phyloP scores from a whole-genome alignment of 2,888 invertebrate species.

The Dasypogon diadema region DNA sequence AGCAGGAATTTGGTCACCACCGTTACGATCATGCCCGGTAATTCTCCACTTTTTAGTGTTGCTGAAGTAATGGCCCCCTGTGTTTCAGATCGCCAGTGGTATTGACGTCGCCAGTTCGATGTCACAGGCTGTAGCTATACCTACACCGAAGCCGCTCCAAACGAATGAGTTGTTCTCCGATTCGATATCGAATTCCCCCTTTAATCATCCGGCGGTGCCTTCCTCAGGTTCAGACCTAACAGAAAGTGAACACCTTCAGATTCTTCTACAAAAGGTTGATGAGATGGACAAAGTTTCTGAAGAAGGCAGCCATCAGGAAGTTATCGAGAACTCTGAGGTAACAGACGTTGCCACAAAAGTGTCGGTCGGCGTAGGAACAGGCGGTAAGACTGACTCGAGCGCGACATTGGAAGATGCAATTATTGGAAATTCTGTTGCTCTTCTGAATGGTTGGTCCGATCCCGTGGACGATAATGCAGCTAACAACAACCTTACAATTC shows the following conservation, averaged over 20 bases:
- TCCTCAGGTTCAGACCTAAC: constrained; percentile 60
- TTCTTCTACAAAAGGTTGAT: constrained; percentile 67
- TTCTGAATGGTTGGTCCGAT: constrained; percentile 29
- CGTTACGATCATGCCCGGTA: constrained; percentile 80
- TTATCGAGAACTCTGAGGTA: no score
- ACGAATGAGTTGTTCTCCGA: constrained; percentile 66
- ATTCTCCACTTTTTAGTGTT: neutral
- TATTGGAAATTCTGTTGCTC: constrained; percentile 45
- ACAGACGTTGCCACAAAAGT: neutral
- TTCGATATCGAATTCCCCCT: constrained; percentile 67
- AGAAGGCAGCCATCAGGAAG: constrained; percentile 1
- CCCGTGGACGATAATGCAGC: constrained; percentile 29
- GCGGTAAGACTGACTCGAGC: neutral
- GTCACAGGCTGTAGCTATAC: constrained; percentile 69
- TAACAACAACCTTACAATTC: constrained; percentile 32
- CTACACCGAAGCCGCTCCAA: constrained; percentile 64
- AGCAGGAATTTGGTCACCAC: constrained; percentile 88
- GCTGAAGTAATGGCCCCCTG: no score
- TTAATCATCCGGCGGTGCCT: constrained; percentile 57
- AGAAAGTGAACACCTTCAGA: constrained; percentile 64
- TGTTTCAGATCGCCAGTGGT: constrained; percentile 77
- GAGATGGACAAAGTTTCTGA: constrained; percentile 65
- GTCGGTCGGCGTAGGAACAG: neutral
- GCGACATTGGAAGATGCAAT: constrained; percentile 1
- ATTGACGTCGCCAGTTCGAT: constrained; percentile 82